phyloP scores from a whole-genome alignment of 2,888 invertebrate genomes.

The Saturnia japonica region DNA sequence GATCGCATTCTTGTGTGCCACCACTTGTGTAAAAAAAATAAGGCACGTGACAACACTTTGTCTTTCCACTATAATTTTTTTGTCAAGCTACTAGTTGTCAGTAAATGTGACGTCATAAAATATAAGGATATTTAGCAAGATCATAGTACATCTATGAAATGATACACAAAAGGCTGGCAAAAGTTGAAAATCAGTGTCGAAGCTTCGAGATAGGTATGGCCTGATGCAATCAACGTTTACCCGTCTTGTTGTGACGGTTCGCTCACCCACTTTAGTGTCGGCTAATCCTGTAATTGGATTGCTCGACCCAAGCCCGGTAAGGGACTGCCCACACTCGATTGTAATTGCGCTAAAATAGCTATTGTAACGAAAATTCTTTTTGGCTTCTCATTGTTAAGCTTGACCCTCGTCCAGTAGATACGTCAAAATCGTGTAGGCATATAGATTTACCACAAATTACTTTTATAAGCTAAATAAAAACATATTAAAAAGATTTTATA shows the following conservation, averaged over 20 bases:
- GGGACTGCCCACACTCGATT: conserved; percentile 29
- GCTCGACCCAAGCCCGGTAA: conserved; percentile 38
- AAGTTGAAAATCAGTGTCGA: background rate
- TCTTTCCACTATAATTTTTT: too few species aligned
- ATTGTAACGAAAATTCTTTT: background rate
- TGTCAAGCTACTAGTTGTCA: background rate
- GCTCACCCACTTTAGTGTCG: conserved; percentile 60
- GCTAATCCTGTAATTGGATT: conserved; percentile 67
- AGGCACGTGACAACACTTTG: too few species aligned
- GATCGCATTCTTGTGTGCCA: too few species aligned
- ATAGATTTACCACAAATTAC: too few species aligned
- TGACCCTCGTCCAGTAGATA: background rate
- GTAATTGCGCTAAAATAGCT: conserved; percentile 6
- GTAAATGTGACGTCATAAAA: background rate
- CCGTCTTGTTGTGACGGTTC: conserved; percentile 41
- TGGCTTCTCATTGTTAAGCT: background rate
- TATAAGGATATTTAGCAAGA: too few species aligned
- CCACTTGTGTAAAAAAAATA: too few species aligned
- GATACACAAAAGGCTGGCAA: background rate
- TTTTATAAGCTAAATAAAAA: too few species aligned
- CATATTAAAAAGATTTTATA: too few species aligned
- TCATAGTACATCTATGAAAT: too few species aligned
- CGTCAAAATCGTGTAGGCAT: background rate
- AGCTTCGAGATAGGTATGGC: background rate
- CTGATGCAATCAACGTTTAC: conserved; percentile 12